These are phyloP conservation scores for Equus przewalskii DNA, from an alignment of 2,113 vertebrate genomes.

Conservation along the genomic window DNA sequence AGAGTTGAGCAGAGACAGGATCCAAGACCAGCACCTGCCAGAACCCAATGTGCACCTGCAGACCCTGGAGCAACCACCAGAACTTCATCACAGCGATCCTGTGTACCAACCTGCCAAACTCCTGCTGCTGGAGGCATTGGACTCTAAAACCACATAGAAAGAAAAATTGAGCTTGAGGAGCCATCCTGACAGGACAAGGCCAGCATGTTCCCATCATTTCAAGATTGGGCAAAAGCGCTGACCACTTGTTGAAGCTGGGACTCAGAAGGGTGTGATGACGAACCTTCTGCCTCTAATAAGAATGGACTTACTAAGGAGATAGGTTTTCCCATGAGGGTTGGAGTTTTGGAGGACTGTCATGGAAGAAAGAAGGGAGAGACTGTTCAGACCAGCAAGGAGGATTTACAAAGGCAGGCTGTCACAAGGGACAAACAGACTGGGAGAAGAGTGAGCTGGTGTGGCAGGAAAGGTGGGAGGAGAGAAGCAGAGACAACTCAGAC, in stretches of 20 bases:
- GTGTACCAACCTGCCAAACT: slow-evolving; percentile 45
- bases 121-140: neutral
- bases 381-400: slow-evolving; percentile 8
- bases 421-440: neutral
- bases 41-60: neutral
- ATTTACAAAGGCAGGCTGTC: neutral
- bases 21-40: neutral
- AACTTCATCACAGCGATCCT: neutral
- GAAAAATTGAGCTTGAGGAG: neutral
- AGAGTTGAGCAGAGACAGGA: neutral
- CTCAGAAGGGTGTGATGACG: neutral
- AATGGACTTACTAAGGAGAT: neutral
- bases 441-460: neutral
- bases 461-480: neutral
- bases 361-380: neutral
- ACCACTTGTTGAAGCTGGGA: neutral
- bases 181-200: neutral
- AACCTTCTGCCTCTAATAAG: neutral
- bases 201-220: neutral
- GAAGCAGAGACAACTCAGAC: neutral
- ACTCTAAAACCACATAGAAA: slow-evolving; percentile 43
- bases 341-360: neutral
- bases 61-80: neutral
- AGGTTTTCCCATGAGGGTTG: neutral
- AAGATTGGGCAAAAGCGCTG: neutral